Conservation (phyloP, 1,140 invertebrate species). For the Papilio aristodemus region DNA sequence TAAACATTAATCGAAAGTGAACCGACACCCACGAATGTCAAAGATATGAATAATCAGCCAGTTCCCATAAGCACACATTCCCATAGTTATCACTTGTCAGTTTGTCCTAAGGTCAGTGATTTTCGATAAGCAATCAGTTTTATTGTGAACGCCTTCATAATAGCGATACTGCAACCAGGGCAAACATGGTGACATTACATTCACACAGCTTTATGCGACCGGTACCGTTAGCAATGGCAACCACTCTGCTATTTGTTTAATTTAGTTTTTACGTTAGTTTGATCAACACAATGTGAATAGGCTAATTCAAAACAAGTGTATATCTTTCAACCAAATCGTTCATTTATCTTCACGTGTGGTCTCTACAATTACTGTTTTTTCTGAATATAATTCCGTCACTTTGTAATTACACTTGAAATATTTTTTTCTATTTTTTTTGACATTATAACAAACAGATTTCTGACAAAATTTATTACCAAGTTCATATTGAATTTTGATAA, state of each 20-base stretch:
- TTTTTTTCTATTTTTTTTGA: too few species aligned
- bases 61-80: conserved; percentile 64
- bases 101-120: conserved; percentile 55
- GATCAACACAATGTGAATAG: neutral
- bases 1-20: conserved; percentile 31
- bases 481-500: too few species aligned
- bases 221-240: neutral
- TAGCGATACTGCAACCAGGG: conserved; percentile 30
- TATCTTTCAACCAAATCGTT: too few species aligned
- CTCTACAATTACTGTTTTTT: too few species aligned
- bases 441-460: too few species aligned
- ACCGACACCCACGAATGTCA: conserved; percentile 26
- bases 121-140: conserved; percentile 55
- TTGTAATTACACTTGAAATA: too few species aligned
- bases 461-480: too few species aligned
- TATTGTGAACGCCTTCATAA: conserved; percentile 41
- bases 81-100: conserved; percentile 57
- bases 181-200: conserved; percentile 27
- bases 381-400: too few species aligned
- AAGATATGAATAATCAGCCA: conserved; percentile 41
- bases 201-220: conserved; percentile 28
- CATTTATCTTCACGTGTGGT: too few species aligned
- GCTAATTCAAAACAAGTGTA: neutral
- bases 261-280: neutral
- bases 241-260: neutral